Evolutionary conservation across 2,113 vertebrate species (phyloP).

Genomic region (Gulo gulo): DNA sequence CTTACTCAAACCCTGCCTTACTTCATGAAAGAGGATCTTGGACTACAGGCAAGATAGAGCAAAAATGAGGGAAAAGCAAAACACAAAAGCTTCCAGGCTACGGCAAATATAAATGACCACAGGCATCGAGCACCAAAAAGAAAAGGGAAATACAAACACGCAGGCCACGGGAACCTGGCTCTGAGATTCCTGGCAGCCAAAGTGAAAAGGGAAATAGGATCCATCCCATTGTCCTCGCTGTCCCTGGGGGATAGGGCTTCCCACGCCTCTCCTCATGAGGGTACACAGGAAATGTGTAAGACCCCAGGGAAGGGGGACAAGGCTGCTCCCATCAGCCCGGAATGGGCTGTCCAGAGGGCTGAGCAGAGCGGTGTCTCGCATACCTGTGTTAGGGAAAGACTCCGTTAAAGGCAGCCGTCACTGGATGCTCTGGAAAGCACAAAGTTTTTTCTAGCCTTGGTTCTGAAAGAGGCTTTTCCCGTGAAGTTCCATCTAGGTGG

Average conservation of each 20-base stretch:
- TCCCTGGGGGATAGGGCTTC: not conserved
- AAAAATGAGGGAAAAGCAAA: not conserved
- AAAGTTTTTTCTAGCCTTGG: not conserved
- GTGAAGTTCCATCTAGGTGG: not conserved
- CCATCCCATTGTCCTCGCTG: not conserved
- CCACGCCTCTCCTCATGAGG: not conserved
- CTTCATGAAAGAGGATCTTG: not conserved
- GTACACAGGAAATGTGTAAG: not conserved
- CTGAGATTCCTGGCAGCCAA: conserved; percentile 16
- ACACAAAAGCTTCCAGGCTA: not conserved
- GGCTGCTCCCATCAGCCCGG: rapidly evolving
- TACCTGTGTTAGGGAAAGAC: not conserved
- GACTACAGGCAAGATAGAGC: too few relatives aligned
- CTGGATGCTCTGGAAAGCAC: not conserved
- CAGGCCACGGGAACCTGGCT: not conserved
- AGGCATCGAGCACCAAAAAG: not conserved
- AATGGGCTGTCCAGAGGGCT: rapidly evolving
- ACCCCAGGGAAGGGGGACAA: rapidly evolving
- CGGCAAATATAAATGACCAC: rapidly evolving
- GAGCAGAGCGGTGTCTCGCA: rapidly evolving
- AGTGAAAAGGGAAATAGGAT: conserved; percentile 31
- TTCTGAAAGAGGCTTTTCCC: not conserved
- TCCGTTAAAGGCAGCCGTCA: rapidly evolving
- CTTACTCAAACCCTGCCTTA: not conserved
- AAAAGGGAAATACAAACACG: too few relatives aligned